Evolutionary conservation across 2,888 invertebrate species (phyloP).

Genomic region (Xanthorhoe designata): DNA sequence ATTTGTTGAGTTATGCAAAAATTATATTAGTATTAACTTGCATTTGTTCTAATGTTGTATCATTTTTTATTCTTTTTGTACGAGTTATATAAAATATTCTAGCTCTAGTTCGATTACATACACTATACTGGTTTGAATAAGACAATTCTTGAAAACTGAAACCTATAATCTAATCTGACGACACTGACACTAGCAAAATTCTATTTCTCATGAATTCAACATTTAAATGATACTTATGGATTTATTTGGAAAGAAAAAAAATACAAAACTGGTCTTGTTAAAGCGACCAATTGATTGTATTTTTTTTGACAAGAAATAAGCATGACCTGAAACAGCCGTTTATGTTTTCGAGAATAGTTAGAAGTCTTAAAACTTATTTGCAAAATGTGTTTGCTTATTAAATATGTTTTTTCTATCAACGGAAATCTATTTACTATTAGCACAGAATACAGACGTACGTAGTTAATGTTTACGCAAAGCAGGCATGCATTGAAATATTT

Average conservation of each 20-base stretch:
- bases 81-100: background rate
- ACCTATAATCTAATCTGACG: background rate
- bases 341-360: too few relatives aligned
- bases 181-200: too few relatives aligned
- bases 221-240: too few relatives aligned
- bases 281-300: too few relatives aligned
- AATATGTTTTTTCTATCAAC: background rate
- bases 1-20: conserved; percentile 4
- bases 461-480: background rate
- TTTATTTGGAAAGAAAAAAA: too few relatives aligned
- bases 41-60: conserved; percentile 15
- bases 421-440: too few relatives aligned
- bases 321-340: too few relatives aligned
- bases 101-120: background rate
- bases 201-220: too few relatives aligned
- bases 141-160: background rate
- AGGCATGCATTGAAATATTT: conserved; percentile 18
- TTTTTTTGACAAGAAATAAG: too few relatives aligned
- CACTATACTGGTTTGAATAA: background rate
- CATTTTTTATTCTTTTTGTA: background rate
- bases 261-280: too few relatives aligned
- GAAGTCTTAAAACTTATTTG: conserved; percentile 3
- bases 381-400: background rate
- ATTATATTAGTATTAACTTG: conserved; percentile 6
- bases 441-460: too few relatives aligned